Conservation (phyloP, 2,113 vertebrate species). For the Alethe castanea region DNA sequence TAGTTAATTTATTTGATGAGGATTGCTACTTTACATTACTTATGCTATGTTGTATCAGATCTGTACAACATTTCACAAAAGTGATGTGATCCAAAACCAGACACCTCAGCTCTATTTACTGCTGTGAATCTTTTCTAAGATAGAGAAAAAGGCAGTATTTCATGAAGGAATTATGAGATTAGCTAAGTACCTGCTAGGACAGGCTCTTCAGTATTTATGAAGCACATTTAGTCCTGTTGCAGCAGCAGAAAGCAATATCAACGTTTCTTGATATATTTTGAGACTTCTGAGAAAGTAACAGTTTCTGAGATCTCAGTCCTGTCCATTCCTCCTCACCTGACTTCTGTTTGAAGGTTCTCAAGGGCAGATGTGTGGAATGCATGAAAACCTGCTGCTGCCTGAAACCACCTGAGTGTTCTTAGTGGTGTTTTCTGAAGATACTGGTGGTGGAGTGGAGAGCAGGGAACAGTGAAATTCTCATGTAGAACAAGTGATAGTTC, state of each 20-base stretch:
- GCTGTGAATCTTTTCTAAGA: background rate
- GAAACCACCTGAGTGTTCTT: background rate
- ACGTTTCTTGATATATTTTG: background rate
- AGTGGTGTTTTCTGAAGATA: background rate
- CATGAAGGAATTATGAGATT: background rate
- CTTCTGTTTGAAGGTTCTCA: background rate
- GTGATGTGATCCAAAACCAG: background rate
- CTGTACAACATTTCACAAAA: background rate
- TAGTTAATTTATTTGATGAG: background rate
- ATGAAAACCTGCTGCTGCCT: background rate
- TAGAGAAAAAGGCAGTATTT: background rate
- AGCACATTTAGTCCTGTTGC: background rate
- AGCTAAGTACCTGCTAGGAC: background rate
- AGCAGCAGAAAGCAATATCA: background rate
- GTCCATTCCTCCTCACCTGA: background rate
- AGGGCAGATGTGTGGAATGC: background rate
- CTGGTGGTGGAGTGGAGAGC: rapidly evolving
- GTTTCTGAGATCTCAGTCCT: background rate
- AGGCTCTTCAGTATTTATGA: background rate
- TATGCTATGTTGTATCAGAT: background rate
- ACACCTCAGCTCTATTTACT: background rate
- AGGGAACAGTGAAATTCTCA: background rate
- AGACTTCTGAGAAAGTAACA: background rate
- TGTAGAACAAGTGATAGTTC: background rate
- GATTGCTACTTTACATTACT: background rate